A percentile compares a stretch with the other conserved stretches of the same genome.
Conservation (phyloP, 2,797 vertebrate genomes). For the Sorex maritimensis region DNA sequence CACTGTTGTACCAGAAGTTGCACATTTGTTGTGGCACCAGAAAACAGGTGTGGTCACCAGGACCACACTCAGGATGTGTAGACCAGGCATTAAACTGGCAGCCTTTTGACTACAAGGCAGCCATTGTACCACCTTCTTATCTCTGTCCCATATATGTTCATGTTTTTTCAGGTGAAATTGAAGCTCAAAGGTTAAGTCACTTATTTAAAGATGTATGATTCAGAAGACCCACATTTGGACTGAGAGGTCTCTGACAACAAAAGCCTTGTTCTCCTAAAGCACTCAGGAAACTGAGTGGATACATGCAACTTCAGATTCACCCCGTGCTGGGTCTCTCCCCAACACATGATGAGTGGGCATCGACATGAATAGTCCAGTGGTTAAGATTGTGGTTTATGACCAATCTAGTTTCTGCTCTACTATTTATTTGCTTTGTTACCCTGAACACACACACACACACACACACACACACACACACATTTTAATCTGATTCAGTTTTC, state of each 20-base stretch:
- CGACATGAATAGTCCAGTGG: background rate
- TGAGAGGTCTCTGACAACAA: background rate
- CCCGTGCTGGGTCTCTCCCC: background rate
- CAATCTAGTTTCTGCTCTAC: background rate
- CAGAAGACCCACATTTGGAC: background rate
- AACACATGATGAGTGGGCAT: no score
- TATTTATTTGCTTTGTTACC: constrained; percentile 22
- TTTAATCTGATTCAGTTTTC: constrained; percentile 47
- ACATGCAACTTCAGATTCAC: background rate
- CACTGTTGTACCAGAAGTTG: no score
- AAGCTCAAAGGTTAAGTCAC: constrained; percentile 29
- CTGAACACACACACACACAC: background rate
- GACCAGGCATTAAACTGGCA: no score
- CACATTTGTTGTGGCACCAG: no score
- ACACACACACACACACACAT: background rate
- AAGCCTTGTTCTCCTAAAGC: background rate
- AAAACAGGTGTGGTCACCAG: no score
- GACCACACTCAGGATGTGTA: no score
- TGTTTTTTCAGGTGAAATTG: constrained; percentile 46
- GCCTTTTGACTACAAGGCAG: background rate
- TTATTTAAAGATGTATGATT: background rate
- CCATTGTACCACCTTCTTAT: background rate
- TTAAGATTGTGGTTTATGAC: background rate
- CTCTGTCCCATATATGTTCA: background rate
- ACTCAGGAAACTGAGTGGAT: background rate